phyloP scores from a whole-genome alignment of 2,113 vertebrate species.

The Camelus bactrianus region DNA sequence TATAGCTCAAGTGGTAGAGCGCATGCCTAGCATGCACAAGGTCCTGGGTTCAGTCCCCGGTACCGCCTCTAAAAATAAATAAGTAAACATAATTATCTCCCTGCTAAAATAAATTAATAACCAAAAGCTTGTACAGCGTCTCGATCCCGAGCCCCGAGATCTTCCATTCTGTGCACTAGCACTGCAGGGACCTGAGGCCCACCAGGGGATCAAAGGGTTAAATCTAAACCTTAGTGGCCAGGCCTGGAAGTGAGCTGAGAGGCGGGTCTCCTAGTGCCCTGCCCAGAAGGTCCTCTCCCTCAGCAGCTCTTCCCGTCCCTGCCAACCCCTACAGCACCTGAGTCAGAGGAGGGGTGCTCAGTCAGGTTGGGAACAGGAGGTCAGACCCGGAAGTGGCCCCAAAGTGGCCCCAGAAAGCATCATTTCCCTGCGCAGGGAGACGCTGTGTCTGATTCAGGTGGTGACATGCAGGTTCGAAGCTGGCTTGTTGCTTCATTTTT shows the following conservation, averaged over 20 bases:
- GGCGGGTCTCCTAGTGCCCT: too few species aligned
- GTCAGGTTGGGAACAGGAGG: neutral
- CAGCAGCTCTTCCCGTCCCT: neutral
- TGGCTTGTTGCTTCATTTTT: too few species aligned
- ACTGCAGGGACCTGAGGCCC: too few species aligned
- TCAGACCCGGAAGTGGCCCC: neutral
- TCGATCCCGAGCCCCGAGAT: accelerated
- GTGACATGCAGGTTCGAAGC: neutral
- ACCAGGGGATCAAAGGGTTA: neutral
- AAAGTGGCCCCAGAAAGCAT: neutral
- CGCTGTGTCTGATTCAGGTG: neutral
- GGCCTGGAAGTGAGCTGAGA: neutral
- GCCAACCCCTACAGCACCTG: too few species aligned
- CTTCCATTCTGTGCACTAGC: neutral
- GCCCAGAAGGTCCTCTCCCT: neutral
- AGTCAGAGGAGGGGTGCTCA: neutral
- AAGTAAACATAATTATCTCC: too few species aligned
- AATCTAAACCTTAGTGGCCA: neutral
- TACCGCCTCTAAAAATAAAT: too few species aligned
- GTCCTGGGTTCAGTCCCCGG: too few species aligned
- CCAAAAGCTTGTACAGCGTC: too few species aligned
- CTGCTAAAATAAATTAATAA: too few species aligned
- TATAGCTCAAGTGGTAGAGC: too few species aligned
- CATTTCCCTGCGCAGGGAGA: neutral
- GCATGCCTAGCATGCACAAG: too few species aligned